Evolutionary conservation across 1,140 invertebrate genomes (phyloP).

Genomic region (Drosophila auraria): DNA sequence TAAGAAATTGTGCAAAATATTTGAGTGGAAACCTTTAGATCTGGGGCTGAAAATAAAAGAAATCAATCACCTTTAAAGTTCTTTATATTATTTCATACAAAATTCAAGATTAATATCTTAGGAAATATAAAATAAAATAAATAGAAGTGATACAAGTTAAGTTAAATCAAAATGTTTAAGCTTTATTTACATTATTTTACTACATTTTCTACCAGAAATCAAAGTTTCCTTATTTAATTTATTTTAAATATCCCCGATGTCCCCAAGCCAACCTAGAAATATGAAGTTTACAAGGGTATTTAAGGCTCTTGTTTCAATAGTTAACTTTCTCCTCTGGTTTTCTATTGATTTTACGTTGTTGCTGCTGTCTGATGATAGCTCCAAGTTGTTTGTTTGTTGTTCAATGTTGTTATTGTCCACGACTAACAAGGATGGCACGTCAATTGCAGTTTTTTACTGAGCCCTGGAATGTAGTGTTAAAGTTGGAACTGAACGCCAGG

Average conservation of each 20-base stretch:
- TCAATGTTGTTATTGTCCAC: slow-evolving; percentile 50
- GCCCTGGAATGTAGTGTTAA: slow-evolving; percentile 12
- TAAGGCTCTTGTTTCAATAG: not conserved
- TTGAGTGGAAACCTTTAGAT: too few relatives aligned
- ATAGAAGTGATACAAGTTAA: too few relatives aligned
- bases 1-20: not conserved
- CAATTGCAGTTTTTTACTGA: slow-evolving; percentile 47
- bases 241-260: not conserved
- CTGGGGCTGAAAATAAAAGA: too few relatives aligned
- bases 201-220: not conserved
- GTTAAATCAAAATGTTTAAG: not conserved
- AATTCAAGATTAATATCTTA: too few relatives aligned
- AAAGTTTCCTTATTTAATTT: not conserved
- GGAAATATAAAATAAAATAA: too few relatives aligned
- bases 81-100: too few relatives aligned
- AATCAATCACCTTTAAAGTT: too few relatives aligned
- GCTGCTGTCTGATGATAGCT: slow-evolving; percentile 6
- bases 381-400: slow-evolving; percentile 18
- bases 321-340: not conserved
- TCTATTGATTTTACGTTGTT: slow-evolving; percentile 39
- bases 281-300: not conserved
- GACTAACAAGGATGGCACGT: slow-evolving; percentile 57
- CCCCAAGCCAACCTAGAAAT: not conserved
- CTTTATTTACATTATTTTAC: not conserved
- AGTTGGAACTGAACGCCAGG: slow-evolving; percentile 38